These are phyloP conservation scores for Tipula confusa DNA, from an alignment of 2,888 invertebrate species.

Conservation along the genomic window DNA sequence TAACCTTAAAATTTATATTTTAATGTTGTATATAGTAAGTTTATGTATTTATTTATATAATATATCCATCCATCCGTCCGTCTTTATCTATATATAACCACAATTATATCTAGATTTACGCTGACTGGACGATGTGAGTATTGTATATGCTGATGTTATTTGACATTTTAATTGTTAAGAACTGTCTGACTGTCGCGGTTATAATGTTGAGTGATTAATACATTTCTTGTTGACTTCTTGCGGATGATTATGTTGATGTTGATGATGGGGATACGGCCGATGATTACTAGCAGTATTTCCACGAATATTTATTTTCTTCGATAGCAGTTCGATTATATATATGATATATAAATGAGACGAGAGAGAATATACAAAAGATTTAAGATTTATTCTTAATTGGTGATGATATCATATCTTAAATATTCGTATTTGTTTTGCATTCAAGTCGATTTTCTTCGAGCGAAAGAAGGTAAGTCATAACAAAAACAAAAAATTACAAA, in stretches of 20 bases:
- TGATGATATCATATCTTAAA: conserved; percentile 16
- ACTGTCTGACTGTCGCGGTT: background rate
- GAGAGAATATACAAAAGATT: background rate
- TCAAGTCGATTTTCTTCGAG: background rate
- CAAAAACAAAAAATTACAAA: background rate
- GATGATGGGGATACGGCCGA: background rate
- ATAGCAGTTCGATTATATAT: background rate
- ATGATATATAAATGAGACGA: too few species aligned
- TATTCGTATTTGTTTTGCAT: conserved; percentile 7
- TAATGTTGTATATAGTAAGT: background rate
- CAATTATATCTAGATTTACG: background rate
- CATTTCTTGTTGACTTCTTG: background rate
- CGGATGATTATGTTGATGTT: background rate
- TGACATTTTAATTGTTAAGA: background rate
- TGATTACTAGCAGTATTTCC: background rate
- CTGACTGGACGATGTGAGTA: background rate
- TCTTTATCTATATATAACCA: too few species aligned
- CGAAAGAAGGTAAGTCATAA: background rate
- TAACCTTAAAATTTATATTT: background rate
- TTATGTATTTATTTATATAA: background rate
- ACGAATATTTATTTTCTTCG: background rate
- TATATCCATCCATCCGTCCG: background rate
- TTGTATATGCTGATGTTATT: background rate
- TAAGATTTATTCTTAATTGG: conserved; percentile 16
- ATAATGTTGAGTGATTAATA: background rate